Base-by-base conservation (phyloP, 2,113 vertebrate genomes). In the Indicator indicator region DNA sequence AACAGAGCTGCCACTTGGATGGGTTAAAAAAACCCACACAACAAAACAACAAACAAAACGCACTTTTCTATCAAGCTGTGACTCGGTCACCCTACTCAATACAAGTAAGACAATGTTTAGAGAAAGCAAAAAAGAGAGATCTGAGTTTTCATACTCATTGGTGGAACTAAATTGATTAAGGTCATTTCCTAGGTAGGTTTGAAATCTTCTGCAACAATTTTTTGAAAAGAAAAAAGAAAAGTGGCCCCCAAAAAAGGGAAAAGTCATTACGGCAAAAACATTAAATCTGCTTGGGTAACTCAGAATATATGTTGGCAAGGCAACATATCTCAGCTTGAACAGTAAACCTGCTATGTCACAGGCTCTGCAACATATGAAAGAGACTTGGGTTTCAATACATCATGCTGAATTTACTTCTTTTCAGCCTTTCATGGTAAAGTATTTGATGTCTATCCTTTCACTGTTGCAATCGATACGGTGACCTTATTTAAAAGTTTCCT, bases 301-400 rank as follows among this genome's bases (percentile, higher is more conserved):
- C 96, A 95, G 97, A 97, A 97, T 97, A 46, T 96, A 88, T 96
- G 94, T 97, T 97, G 96, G 96, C 97, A 97, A 95, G 96, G 96
- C 94, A 97, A 97, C 97, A 95, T 93, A 95, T 91, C 90, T 89
- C 86, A 91, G 89, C 91, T 96, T 95, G 96, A 97, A 95, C 95
- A 95, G 95, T 93, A 96, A 97, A 97, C 90, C 94, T 94, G 96
- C 92, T 96, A 95, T 93, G 94, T 95, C 94, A 95, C 88, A 93
- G 89, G 86, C 90, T 94, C 78, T 88, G 83, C 89, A 86, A 92
- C 88, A 56, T 93, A 88, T 91, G 94, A 97, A 97, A 97, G 95
- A 92, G 62, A 40, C 90, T 92, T 78, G 88, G 48, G 83, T 95
- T 96, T 97, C 95, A 91, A 72, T 96, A 94, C 74, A 94, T 91